Evolutionary conservation across 92 coral and sea anemone species (phyloP).

Genomic region (Phenganax marumi): DNA sequence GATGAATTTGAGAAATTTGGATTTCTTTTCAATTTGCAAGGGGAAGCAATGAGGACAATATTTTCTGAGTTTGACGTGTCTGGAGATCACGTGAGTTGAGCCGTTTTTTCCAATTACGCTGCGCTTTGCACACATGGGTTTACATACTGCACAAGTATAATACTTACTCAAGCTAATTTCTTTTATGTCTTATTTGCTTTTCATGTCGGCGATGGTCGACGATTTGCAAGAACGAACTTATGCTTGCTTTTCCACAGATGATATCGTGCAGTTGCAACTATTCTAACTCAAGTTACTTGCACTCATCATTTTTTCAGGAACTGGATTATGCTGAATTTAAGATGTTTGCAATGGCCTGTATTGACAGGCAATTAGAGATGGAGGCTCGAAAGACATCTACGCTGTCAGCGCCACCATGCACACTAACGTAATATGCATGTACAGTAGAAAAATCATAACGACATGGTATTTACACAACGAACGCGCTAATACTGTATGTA

Average conservation of each 20-base stretch:
- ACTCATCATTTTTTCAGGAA: constrained; percentile 58
- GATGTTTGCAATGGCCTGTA: constrained; percentile 99
- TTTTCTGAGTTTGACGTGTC: constrained; percentile 96
- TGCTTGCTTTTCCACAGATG: too few species aligned
- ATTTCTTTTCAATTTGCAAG: constrained; percentile 88
- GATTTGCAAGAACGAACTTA: too few species aligned
- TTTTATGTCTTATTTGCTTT: too few species aligned
- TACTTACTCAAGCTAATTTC: too few species aligned
- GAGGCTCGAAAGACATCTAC: constrained; percentile 46
- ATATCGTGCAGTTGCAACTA: too few species aligned
- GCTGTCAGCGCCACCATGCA: background rate
- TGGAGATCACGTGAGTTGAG: constrained; percentile 82
- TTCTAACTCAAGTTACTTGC: too few species aligned
- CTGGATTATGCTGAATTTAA: constrained; percentile 94
- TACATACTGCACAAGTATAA: too few species aligned
- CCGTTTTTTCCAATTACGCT: too few species aligned
- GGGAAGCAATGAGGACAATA: constrained; percentile 84
- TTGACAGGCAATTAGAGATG: constrained; percentile 90
- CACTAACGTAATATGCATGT: constrained; percentile 3
- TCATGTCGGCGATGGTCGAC: too few species aligned
- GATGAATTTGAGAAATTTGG: constrained; percentile 93
- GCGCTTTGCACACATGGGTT: too few species aligned
- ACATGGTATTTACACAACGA: too few species aligned
- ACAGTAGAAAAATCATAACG: background rate
- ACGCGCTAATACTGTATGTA: background rate